These are phyloP conservation scores for Alces alces DNA, from an alignment of 2,113 vertebrate species.

Conservation along the genomic window DNA sequence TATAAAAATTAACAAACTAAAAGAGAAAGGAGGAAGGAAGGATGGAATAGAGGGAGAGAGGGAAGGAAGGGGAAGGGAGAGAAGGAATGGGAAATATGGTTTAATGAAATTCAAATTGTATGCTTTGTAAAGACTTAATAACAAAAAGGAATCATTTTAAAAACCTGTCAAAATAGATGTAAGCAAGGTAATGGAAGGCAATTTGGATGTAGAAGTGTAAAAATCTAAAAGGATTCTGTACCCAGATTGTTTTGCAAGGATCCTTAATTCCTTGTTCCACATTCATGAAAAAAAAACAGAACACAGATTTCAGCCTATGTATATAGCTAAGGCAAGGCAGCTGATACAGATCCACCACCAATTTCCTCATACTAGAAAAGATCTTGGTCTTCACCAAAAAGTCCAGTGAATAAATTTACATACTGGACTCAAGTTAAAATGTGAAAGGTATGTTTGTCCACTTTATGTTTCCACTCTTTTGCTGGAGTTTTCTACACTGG, in stretches of 20 bases:
- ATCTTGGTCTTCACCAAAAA: neutral
- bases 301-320: no score
- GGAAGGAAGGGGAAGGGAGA: fast-evolving
- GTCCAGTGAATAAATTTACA: neutral
- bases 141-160: neutral
- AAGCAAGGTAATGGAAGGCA: neutral
- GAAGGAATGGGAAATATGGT: neutral
- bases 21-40: neutral
- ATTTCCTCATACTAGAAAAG: neutral
- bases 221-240: neutral
- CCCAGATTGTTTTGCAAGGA: neutral
- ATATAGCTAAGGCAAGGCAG: neutral
- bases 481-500: neutral
- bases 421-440: neutral
- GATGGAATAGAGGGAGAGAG: fast-evolving
- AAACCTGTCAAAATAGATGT: neutral
- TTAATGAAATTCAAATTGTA: neutral
- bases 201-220: neutral
- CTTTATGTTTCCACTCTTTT: neutral
- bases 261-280: neutral
- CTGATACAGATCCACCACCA: no score
- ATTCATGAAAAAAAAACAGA: neutral
- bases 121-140: neutral
- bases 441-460: neutral
- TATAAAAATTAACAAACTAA: neutral